Evolutionary conservation across 2,113 vertebrate species (phyloP).

Genomic region (Dicrurus megarhynchus): DNA sequence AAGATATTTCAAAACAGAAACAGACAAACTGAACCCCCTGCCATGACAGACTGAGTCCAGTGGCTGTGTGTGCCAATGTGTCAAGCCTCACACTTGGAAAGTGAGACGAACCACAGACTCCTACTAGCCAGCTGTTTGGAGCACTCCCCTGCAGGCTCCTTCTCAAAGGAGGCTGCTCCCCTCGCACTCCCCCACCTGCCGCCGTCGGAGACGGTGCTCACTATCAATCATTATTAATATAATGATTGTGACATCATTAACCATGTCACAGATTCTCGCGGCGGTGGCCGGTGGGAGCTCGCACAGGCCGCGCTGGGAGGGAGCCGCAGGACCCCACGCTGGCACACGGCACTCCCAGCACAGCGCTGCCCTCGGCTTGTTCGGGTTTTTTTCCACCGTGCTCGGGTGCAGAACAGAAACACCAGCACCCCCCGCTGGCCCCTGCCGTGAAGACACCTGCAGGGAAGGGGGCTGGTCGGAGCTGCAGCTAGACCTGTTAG

Average conservation of each 20-base stretch:
- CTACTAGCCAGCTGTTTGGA: background rate
- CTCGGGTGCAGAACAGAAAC: background rate
- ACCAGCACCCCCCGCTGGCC: slow-evolving; percentile 44
- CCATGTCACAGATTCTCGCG: background rate
- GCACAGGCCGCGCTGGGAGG: background rate
- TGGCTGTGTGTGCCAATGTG: background rate
- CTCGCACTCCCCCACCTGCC: background rate
- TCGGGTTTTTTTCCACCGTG: rapidly evolving
- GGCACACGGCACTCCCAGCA: background rate
- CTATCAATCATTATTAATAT: background rate
- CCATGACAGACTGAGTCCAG: background rate
- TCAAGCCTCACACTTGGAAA: background rate
- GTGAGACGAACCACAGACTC: background rate
- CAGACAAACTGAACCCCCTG: background rate
- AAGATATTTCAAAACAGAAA: background rate
- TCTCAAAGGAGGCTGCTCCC: background rate
- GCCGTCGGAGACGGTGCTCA: rapidly evolving
- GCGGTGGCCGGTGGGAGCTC: background rate
- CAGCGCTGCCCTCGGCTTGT: rapidly evolving
- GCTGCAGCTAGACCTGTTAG: rapidly evolving
- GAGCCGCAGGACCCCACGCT: rapidly evolving
- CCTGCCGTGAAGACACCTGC: background rate
- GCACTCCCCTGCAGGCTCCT: background rate
- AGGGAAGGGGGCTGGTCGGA: background rate
- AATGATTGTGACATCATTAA: too few species aligned